Percentiles rank a stretch among this genome's conserved stretches.
Evolutionary conservation across 1,140 invertebrate genomes (phyloP).

Genomic region (Drosophila insularis): DNA sequence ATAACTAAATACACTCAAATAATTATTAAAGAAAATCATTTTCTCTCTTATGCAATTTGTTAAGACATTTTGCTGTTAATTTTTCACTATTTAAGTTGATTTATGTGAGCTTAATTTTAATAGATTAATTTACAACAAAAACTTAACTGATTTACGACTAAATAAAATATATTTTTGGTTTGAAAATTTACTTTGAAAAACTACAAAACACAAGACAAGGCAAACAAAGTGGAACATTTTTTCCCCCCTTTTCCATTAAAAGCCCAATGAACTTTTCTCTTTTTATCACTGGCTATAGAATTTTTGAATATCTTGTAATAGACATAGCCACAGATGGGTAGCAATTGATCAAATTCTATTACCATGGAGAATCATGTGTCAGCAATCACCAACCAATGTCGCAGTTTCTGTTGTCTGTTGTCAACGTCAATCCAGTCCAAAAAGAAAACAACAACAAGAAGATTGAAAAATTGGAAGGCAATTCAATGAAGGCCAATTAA

Average conservation of each 20-base stretch:
- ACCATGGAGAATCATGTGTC: neutral
- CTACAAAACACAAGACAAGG: neutral
- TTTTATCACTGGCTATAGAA: neutral
- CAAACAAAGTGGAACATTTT: neutral
- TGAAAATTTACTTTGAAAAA: constrained; percentile 35
- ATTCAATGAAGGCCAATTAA: constrained; percentile 75
- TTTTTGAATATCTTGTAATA: neutral
- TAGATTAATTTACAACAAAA: constrained; percentile 39
- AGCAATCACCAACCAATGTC: neutral
- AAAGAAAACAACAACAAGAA: no score
- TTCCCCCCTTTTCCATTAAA: no score
- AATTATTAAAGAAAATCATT: constrained; percentile 50
- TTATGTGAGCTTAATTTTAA: constrained; percentile 61
- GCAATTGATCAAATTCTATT: constrained; percentile 8
- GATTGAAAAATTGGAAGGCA: constrained; percentile 45
- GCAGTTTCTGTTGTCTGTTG: neutral
- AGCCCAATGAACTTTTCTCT: neutral
- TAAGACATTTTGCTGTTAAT: constrained; percentile 17
- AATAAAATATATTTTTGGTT: constrained; percentile 72
- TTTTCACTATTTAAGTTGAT: constrained; percentile 53
- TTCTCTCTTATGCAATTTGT: constrained; percentile 31
- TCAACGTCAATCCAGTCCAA: constrained; percentile 21
- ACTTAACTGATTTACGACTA: constrained; percentile 58
- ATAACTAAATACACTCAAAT: constrained; percentile 59
- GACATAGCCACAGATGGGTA: neutral